phyloP scores from a whole-genome alignment of 2,797 vertebrate genomes.

The Toxotes lorentzi region DNA sequence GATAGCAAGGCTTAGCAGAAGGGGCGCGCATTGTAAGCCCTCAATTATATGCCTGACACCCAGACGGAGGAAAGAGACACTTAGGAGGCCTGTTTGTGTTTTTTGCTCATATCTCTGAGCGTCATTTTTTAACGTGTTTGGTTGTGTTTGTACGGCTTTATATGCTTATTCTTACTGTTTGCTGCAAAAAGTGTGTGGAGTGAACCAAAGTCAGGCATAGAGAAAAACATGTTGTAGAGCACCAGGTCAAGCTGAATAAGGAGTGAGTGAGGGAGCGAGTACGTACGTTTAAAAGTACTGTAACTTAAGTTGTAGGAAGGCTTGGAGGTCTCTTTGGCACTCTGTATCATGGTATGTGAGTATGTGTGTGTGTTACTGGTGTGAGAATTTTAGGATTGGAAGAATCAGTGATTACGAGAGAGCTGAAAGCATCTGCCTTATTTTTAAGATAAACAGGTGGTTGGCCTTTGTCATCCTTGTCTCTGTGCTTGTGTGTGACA shows the following conservation, averaged over 20 bases:
- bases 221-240: constrained; percentile 6
- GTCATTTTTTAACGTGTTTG: constrained; percentile 40
- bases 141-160: constrained; percentile 27
- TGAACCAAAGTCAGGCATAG: not conserved
- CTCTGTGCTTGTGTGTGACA: not conserved
- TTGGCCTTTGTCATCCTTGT: not conserved
- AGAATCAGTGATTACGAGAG: not conserved
- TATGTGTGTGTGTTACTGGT: not conserved
- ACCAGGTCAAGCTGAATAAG: constrained; percentile 4
- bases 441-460: not conserved
- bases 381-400: not conserved
- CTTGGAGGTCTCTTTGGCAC: not conserved
- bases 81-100: constrained; percentile 62
- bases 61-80: constrained; percentile 63
- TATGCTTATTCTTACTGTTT: constrained; percentile 30
- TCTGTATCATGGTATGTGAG: constrained; percentile 3
- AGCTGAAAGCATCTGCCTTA: not conserved
- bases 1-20: constrained; percentile 79
- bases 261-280: not conserved
- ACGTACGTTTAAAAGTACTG: not conserved
- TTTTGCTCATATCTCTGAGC: constrained; percentile 45
- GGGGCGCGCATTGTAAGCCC: constrained; percentile 74
- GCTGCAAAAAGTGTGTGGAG: not conserved
- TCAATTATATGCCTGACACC: constrained; percentile 80
- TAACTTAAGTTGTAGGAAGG: not conserved